These are phyloP conservation scores for Rhincodon typus DNA, from an alignment of 2,797 vertebrate genomes.

Conservation along the genomic window DNA sequence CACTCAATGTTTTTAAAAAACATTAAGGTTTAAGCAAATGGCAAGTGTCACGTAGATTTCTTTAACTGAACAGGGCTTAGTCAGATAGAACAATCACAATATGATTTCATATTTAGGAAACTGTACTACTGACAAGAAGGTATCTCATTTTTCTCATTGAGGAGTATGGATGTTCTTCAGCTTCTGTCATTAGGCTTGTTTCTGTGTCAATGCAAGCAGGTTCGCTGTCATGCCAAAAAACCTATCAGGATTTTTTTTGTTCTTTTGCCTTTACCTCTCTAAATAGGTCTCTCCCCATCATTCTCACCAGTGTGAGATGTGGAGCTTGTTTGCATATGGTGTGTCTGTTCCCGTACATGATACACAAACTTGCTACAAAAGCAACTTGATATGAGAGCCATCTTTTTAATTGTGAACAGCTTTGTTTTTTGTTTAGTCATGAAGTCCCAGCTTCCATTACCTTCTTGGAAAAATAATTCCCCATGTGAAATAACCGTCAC, in stretches of 20 bases:
- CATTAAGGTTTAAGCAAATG: not conserved
- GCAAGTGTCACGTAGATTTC: not conserved
- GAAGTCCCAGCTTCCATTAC: too few relatives aligned
- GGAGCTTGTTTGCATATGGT: not conserved
- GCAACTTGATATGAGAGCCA: too few relatives aligned
- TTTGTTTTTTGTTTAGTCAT: too few relatives aligned
- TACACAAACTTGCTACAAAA: too few relatives aligned
- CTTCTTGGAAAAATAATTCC: too few relatives aligned
- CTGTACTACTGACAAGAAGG: not conserved
- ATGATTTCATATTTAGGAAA: not conserved
- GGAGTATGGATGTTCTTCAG: too few relatives aligned
- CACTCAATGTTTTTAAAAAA: slow-evolving; percentile 6
- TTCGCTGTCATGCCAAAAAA: not conserved
- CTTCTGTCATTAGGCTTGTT: not conserved
- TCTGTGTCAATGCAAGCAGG: not conserved
- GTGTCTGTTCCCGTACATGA: not conserved
- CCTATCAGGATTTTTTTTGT: not conserved
- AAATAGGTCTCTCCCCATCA: not conserved
- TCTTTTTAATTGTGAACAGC: too few relatives aligned
- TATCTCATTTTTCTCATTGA: not conserved
- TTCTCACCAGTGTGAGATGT: not conserved
- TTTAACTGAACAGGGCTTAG: not conserved
- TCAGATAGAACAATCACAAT: not conserved
- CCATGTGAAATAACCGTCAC: too few relatives aligned
- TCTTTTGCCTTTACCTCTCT: not conserved